Evolutionary conservation across 2,888 invertebrate species (phyloP).

Genomic region (Phlogophora meticulosa): DNA sequence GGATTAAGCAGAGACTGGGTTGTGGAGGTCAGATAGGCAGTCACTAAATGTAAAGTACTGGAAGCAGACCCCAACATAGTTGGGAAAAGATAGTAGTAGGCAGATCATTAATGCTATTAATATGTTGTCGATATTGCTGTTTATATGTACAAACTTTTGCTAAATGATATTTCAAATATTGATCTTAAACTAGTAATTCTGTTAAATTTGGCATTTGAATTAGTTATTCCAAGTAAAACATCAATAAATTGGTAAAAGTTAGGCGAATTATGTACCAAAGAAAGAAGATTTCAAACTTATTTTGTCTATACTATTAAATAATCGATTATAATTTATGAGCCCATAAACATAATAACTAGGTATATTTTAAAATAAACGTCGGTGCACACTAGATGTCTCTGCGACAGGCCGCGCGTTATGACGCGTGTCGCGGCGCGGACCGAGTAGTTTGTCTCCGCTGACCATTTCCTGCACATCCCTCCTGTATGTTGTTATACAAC

Average conservation of each 20-base stretch:
- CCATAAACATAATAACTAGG: conserved; percentile 32
- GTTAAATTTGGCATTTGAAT: background rate
- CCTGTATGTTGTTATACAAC: conserved; percentile 62
- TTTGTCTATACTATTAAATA: background rate
- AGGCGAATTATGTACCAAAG: background rate
- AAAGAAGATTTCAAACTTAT: no score
- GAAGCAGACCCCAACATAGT: no score
- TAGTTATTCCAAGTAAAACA: no score
- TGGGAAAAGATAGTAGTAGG: no score
- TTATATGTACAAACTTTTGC: no score
- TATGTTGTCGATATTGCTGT: no score
- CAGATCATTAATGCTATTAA: no score
- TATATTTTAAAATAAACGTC: conserved; percentile 57
- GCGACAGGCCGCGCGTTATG: conserved; percentile 81
- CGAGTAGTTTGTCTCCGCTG: conserved; percentile 87
- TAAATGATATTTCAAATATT: background rate
- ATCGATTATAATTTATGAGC: no score
- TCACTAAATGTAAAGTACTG: no score
- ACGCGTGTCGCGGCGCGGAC: conserved; percentile 84
- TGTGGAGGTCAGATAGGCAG: no score
- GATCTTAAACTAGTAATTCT: background rate
- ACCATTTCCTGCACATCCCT: conserved; percentile 87
- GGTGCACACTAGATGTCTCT: conserved; percentile 47
- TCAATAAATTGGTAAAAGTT: background rate
- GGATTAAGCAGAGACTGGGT: no score